Conservation (phyloP, 2,797 vertebrate species). For the Helarctos malayanus region DNA sequence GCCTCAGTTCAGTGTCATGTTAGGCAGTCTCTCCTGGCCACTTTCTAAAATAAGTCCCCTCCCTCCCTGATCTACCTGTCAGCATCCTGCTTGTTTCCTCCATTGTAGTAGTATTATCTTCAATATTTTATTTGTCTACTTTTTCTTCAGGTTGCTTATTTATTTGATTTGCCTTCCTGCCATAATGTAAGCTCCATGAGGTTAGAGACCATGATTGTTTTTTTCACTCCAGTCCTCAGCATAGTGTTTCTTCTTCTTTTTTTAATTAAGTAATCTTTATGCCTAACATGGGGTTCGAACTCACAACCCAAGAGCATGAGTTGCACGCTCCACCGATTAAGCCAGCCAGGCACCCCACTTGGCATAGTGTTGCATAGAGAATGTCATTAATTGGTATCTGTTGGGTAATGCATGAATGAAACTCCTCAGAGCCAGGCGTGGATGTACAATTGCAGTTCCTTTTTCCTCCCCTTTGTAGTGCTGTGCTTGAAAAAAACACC, state of each 20-base stretch:
- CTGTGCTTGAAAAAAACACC: background rate
- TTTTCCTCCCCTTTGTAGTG: background rate
- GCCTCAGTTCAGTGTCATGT: background rate
- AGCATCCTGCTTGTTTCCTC: background rate
- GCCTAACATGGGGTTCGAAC: background rate
- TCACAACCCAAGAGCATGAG: background rate
- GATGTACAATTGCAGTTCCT: background rate
- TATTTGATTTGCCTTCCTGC: background rate
- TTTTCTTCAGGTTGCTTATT: background rate
- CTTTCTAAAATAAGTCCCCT: background rate
- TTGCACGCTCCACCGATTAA: background rate
- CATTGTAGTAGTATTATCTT: background rate
- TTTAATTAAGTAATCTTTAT: background rate
- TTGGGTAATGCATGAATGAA: background rate
- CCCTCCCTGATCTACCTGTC: background rate
- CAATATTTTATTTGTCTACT: background rate
- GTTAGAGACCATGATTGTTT: background rate
- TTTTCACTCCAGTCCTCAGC: background rate
- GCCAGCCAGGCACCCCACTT: background rate
- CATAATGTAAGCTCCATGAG: background rate
- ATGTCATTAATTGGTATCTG: background rate
- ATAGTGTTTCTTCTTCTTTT: background rate
- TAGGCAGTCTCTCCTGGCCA: background rate
- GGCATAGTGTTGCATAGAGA: background rate
- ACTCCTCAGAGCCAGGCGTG: background rate